Conservation (phyloP, 2,797 vertebrate species). For the Sphenodon punctatus region DNA sequence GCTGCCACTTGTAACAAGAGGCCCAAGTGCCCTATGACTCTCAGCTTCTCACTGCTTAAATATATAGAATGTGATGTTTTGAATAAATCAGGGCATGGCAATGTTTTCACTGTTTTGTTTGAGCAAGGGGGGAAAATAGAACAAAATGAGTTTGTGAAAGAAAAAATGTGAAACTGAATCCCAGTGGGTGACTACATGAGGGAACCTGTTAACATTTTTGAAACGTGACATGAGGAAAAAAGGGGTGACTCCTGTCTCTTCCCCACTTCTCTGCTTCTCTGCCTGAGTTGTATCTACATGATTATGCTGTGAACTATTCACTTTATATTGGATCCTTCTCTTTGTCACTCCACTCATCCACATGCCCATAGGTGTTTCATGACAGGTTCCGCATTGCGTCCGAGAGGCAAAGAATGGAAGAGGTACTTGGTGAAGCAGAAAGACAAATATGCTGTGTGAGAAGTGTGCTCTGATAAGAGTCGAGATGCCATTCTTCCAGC, state of each 20-base stretch:
- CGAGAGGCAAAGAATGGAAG: constrained; percentile 60
- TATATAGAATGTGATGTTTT: not conserved
- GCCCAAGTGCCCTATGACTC: too few species aligned
- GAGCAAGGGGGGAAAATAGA: not conserved
- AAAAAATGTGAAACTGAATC: not conserved
- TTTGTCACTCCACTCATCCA: constrained; percentile 37
- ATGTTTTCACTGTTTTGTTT: not conserved
- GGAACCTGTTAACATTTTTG: too few species aligned
- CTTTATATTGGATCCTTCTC: constrained; percentile 39
- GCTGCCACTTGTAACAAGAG: too few species aligned
- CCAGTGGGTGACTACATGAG: not conserved
- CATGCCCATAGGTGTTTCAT: constrained; percentile 56
- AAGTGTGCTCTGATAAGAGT: constrained; percentile 64
- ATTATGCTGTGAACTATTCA: not conserved
- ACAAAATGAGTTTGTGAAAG: not conserved
- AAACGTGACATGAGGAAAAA: not conserved
- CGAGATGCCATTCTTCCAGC: not conserved
- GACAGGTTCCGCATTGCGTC: constrained; percentile 55
- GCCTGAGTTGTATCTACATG: not conserved
- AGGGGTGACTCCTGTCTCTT: not conserved
- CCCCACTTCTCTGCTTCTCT: not conserved
- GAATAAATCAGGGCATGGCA: not conserved
- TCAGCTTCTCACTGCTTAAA: not conserved
- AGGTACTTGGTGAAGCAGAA: constrained; percentile 59
- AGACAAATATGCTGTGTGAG: not conserved